Conservation (phyloP, 2,888 invertebrate species). For the Orthosia cruda region DNA sequence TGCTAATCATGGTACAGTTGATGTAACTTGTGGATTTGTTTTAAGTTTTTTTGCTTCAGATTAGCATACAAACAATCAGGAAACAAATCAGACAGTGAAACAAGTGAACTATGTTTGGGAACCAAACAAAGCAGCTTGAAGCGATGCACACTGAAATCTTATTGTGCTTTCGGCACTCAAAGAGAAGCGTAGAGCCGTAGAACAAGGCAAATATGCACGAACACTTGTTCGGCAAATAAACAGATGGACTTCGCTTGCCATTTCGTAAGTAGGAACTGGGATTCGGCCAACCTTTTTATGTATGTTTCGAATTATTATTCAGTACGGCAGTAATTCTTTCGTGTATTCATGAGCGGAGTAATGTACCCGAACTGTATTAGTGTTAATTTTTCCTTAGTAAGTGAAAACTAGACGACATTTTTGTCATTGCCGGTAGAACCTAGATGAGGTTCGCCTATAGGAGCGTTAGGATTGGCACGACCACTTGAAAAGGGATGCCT, state of each 20-base stretch:
- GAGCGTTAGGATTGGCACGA: too few species aligned
- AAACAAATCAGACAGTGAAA: constrained; percentile 43
- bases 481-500: too few species aligned
- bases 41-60: constrained; percentile 9
- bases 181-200: constrained; percentile 15
- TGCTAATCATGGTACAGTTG: constrained; percentile 48
- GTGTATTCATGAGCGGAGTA: constrained; percentile 12
- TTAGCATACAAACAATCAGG: constrained; percentile 23
- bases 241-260: constrained; percentile 27
- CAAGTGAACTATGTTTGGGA: constrained; percentile 38
- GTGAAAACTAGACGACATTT: constrained; percentile 8
- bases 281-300: constrained; percentile 4
- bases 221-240: constrained; percentile 43
- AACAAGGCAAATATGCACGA: constrained; percentile 49
- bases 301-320: constrained; percentile 22
- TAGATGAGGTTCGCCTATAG: too few species aligned
- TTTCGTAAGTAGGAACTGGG: constrained; percentile 34
- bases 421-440: too few species aligned
- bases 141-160: constrained; percentile 40
- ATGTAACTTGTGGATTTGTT: constrained; percentile 35
- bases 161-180: constrained; percentile 34
- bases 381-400: background rate
- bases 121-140: constrained; percentile 41
- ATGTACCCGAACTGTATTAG: constrained; percentile 11
- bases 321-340: constrained; percentile 12